Conservation (phyloP, 2,113 vertebrate species). For the Dasyprocta punctata region DNA sequence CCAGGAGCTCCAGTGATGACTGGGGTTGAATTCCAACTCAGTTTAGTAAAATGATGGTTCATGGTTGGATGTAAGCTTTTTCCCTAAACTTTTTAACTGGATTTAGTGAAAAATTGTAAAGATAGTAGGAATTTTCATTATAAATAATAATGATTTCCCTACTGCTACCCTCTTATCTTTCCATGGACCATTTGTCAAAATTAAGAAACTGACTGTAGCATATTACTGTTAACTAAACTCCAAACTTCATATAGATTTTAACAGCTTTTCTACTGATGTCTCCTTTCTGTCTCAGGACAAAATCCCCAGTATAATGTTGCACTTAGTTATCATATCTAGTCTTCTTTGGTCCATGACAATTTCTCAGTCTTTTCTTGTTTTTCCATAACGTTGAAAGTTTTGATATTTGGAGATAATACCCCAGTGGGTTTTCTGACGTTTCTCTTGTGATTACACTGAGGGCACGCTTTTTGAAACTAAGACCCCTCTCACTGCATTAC, state of each 20-base stretch:
- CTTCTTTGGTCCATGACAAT: not conserved
- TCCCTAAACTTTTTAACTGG: not conserved
- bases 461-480: not conserved
- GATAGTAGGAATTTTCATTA: not conserved
- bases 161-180: not conserved
- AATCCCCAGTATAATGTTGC: no score
- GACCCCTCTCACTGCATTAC: not conserved
- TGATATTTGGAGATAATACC: not conserved
- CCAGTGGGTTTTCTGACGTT: not conserved
- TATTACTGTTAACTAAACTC: not conserved
- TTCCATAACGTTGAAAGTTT: not conserved
- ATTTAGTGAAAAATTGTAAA: conserved; percentile 19
- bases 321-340: not conserved
- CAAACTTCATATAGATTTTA: not conserved
- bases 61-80: not conserved
- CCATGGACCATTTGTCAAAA: not conserved
- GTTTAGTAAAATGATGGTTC: not conserved
- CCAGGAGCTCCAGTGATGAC: not conserved
- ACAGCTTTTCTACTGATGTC: not conserved
- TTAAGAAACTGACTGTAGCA: not conserved
- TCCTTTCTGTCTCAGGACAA: not conserved
- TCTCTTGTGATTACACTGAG: not conserved
- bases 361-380: not conserved
- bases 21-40: not conserved
- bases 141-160: not conserved